Evolutionary conservation across 2,797 vertebrate genomes (phyloP).

Genomic region (Anguilla marmorata): DNA sequence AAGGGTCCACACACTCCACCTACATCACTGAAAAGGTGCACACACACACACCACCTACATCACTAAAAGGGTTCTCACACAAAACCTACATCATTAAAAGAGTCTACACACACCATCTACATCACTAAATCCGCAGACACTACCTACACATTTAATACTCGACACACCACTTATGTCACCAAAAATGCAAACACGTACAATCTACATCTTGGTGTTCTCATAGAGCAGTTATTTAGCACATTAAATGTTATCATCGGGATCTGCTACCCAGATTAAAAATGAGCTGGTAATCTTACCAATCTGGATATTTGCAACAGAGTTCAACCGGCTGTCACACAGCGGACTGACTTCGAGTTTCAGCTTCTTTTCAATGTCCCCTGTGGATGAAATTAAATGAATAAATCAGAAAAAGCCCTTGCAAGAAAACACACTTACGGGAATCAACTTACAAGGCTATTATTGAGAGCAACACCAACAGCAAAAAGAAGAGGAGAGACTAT

Average conservation of each 20-base stretch:
- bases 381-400: not conserved
- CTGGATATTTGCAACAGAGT: slow-evolving; percentile 81
- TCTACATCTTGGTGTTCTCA: too few species aligned
- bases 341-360: slow-evolving; percentile 77
- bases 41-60: not conserved
- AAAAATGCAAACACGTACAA: too few species aligned
- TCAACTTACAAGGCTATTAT: not conserved
- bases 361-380: slow-evolving; percentile 80
- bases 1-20: too few species aligned
- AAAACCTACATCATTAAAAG: too few species aligned
- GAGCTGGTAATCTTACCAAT: slow-evolving; percentile 68
- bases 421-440: not conserved
- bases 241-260: too few species aligned
- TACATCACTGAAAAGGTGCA: not conserved
- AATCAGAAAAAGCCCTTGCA: not conserved
- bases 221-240: too few species aligned
- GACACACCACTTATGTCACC: not conserved
- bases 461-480: not conserved
- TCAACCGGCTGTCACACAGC: slow-evolving; percentile 78
- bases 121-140: not conserved
- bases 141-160: not conserved
- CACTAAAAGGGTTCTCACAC: not conserved
- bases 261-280: not conserved
- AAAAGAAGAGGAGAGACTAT: not conserved
- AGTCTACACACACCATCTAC: not conserved